Base-by-base conservation (phyloP, 2,888 invertebrate genomes). In the Girardia tigrina region DNA sequence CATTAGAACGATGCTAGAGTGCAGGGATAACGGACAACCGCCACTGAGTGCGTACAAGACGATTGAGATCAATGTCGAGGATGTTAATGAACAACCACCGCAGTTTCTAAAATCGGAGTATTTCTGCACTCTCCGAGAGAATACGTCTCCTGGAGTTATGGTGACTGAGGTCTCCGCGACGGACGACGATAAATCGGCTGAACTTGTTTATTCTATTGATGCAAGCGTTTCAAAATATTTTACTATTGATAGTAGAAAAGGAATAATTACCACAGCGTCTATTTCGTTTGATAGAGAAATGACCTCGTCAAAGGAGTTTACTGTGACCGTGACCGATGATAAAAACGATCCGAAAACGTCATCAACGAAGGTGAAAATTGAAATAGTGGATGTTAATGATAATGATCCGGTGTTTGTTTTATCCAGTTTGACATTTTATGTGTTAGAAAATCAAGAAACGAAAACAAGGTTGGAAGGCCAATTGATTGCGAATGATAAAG, bases 151-250 rank as follows among this genome's bases (percentile, higher is more conserved):
- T n/a, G 74, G 74, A 8, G 14, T 12, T 14, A 26, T 1, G 2
- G 74, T 74, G 27, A 2, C 69, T 2, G 23, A 56, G 26, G 27
- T 74, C 2, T 26, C 14, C 42, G 74, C 74, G 6, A 42, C 56
- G 2, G 74, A 74, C 23, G 69, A 74, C 27, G 74, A 74, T 28
- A 56, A 28, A 42, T 56, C 42, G 12, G 74, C 74, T 26, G 56
- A 74, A 27, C 28, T 74, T 14, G 69, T 69, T n/a, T 74, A 74
- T 28, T 74, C 74, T 8, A 42, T 74, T 14, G 74, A 74, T 69
- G 4, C 56, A 12, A 26, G 69, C 1, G 74, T 42, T 8, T 69
- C 14, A 4, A 23, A 74, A 56, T 56, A 74, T 23, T 74, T 74
- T 69, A 16, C 42, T 1, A 56, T 74, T 26, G 56, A 74, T 36